phyloP scores from a whole-genome alignment of 2,888 invertebrate genomes.

The Aphidius colemani region DNA sequence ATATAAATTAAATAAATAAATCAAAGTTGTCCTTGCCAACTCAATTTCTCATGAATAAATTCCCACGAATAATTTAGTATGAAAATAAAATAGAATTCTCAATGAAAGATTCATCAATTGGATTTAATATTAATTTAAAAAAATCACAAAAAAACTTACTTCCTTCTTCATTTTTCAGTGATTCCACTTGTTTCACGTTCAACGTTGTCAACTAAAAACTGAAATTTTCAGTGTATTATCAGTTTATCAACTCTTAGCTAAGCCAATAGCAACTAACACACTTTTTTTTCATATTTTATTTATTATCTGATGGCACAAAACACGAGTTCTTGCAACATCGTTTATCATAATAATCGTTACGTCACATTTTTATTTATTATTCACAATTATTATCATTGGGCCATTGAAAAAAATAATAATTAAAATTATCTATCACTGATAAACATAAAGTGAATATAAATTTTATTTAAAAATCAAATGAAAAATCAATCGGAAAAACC shows the following conservation, averaged over 20 bases:
- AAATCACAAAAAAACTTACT: conserved; percentile 38
- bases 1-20: not conserved
- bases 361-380: conserved; percentile 15
- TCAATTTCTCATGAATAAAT: too few relatives aligned
- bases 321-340: conserved; percentile 17
- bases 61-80: too few relatives aligned
- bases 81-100: too few relatives aligned
- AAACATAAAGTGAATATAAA: not conserved
- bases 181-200: conserved; percentile 43
- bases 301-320: conserved; percentile 38
- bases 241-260: conserved; percentile 33
- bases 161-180: conserved; percentile 48
- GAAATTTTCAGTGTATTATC: conserved; percentile 32
- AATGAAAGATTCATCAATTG: conserved; percentile 6
- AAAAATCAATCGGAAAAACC: not conserved
- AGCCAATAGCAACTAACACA: conserved; percentile 31
- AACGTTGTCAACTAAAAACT: conserved; percentile 27
- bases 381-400: not conserved
- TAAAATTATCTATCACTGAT: not conserved
- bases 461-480: not conserved
- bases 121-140: not conserved
- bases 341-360: conserved; percentile 27
- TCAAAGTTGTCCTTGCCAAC: too few relatives aligned
- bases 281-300: conserved; percentile 13
- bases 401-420: not conserved